Evolutionary conservation across 1,140 invertebrate species (phyloP).

Genomic region (Drosophila tristis): DNA sequence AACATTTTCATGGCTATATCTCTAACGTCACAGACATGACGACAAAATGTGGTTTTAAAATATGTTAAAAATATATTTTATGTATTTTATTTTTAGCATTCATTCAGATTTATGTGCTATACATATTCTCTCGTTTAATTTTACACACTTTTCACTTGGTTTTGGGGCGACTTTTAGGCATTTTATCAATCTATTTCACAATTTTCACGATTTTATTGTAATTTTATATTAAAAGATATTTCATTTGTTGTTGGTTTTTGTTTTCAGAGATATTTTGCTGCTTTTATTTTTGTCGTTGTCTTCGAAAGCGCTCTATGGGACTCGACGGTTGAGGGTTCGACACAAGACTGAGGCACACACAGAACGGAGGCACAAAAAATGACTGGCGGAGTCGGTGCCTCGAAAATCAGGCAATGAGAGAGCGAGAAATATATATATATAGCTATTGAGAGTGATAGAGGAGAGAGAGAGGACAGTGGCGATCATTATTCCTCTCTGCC

Average conservation of each 20-base stretch:
- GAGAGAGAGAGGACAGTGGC: constrained; percentile 2
- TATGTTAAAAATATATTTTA: constrained; percentile 17
- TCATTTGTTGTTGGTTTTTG: constrained; percentile 2
- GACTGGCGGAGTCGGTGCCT: constrained; percentile 18
- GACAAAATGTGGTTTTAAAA: constrained; percentile 31
- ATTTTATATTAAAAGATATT: constrained; percentile 9
- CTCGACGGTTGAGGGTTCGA: constrained; percentile 64
- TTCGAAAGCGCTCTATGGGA: constrained; percentile 64
- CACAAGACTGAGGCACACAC: constrained; percentile 75
- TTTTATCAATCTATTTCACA: constrained; percentile 70
- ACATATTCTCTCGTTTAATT: constrained; percentile 12
- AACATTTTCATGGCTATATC: constrained; percentile 20
- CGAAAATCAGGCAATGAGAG: constrained; percentile 1
- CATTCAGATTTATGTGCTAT: constrained; percentile 37
- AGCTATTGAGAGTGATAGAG: neutral
- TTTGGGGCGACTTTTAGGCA: constrained; percentile 35
- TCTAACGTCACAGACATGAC: constrained; percentile 44
- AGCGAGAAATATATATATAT: neutral
- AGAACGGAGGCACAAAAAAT: constrained; percentile 56
- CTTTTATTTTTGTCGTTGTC: constrained; percentile 60
- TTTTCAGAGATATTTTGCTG: constrained; percentile 9
- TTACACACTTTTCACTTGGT: constrained; percentile 61
- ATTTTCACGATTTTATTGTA: constrained; percentile 53
- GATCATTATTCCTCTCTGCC: constrained; percentile 2
- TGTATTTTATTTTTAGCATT: constrained; percentile 45